Percentiles rank a stretch among this genome's conserved stretches.
phyloP scores from a whole-genome alignment of 2,797 vertebrate genomes.

The Sebastes cheni region DNA sequence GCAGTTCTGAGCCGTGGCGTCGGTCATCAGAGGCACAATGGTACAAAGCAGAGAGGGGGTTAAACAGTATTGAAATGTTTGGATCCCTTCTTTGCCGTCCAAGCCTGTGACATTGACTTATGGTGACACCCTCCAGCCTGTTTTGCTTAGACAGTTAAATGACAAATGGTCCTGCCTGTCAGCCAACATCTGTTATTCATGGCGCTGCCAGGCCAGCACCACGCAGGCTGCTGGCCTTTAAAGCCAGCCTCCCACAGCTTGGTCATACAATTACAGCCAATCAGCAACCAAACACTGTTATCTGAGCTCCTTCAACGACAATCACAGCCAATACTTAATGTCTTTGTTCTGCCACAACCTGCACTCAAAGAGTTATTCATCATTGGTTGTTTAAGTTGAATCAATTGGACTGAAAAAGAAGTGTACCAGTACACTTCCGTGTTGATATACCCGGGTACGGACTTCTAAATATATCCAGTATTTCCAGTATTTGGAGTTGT shows the following conservation, averaged over 20 bases:
- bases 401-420: conserved; percentile 19
- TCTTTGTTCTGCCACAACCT: conserved; percentile 1
- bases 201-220: conserved; percentile 51
- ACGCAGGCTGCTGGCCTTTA: conserved; percentile 40
- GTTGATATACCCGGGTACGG: not conserved
- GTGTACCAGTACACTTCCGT: not conserved
- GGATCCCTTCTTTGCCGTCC: conserved; percentile 52
- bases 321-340: not conserved
- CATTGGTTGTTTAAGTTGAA: not conserved
- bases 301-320: conserved; percentile 25
- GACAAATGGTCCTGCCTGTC: conserved; percentile 79
- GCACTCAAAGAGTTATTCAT: not conserved
- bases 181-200: conserved; percentile 82
- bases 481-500: not conserved
- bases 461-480: not conserved
- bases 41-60: conserved; percentile 41
- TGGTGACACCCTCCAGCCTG: conserved; percentile 66
- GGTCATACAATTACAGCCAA: conserved; percentile 39
- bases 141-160: conserved; percentile 76
- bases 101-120: conserved; percentile 75
- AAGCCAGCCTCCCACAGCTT: conserved; percentile 47
- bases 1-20: not conserved
- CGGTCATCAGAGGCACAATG: conserved; percentile 1
- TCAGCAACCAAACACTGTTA: conserved; percentile 24
- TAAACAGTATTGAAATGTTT: conserved; percentile 68